These are phyloP conservation scores for Synanthedon vespiformis DNA, from an alignment of 2,888 invertebrate genomes.

Conservation along the genomic window DNA sequence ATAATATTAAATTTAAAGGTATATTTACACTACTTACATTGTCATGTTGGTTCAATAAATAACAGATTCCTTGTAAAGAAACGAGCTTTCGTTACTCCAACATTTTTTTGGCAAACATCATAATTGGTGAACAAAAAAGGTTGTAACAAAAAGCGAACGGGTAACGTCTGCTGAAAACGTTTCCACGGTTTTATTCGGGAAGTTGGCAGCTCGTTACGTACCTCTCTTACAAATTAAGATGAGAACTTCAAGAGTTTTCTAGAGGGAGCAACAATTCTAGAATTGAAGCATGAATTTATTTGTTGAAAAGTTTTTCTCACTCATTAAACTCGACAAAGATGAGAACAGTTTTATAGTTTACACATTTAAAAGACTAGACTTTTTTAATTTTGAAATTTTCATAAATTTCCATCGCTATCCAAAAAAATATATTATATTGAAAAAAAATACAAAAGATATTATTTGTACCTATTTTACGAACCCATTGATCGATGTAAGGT, in stretches of 20 bases:
- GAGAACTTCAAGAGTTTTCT: slow-evolving; percentile 11
- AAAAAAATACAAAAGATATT: too few relatives aligned
- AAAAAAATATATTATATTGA: too few relatives aligned
- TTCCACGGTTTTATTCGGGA: slow-evolving; percentile 14
- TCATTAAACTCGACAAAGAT: too few relatives aligned
- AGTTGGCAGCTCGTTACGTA: slow-evolving; percentile 24
- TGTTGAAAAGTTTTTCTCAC: not conserved
- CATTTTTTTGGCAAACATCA: not conserved
- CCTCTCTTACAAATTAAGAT: slow-evolving; percentile 7
- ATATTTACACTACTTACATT: too few relatives aligned
- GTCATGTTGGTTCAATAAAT: too few relatives aligned
- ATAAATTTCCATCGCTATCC: too few relatives aligned
- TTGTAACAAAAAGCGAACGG: slow-evolving; percentile 2
- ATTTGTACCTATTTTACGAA: too few relatives aligned
- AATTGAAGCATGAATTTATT: not conserved
- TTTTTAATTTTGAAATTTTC: too few relatives aligned
- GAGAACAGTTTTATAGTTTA: too few relatives aligned
- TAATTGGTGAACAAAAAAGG: slow-evolving; percentile 10
- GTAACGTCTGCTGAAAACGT: slow-evolving; percentile 5
- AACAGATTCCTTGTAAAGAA: slow-evolving; percentile 1
- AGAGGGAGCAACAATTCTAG: slow-evolving; percentile 8
- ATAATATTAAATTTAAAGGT: too few relatives aligned
- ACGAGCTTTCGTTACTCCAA: not conserved
- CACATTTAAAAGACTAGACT: too few relatives aligned
- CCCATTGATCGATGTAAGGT: too few relatives aligned